Evolutionary conservation across 2,797 vertebrate species (phyloP).

Genomic region (Mormyrus hasselquistii): DNA sequence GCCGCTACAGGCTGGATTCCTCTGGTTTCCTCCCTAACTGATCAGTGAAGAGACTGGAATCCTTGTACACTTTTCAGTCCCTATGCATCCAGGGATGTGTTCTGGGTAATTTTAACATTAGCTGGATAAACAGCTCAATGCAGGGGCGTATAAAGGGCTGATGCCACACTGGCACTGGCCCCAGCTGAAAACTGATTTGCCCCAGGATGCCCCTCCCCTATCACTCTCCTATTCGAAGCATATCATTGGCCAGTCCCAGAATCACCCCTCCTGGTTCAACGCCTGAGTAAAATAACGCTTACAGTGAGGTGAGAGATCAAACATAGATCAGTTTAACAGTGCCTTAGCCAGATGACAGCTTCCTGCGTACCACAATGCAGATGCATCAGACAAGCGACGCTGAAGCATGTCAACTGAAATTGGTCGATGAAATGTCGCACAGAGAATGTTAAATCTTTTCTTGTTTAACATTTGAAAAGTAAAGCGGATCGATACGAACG

Average conservation of each 20-base stretch:
- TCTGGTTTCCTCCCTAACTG: background rate
- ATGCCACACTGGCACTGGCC: background rate
- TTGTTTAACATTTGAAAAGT: slow-evolving; percentile 26
- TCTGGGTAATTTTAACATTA: background rate
- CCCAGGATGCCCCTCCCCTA: background rate
- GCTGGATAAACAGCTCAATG: background rate
- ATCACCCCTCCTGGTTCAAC: background rate
- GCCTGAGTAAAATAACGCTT: background rate
- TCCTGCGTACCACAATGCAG: background rate
- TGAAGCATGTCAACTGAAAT: background rate
- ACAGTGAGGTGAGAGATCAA: background rate
- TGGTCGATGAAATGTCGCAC: background rate
- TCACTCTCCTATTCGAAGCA: background rate
- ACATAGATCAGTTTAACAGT: background rate
- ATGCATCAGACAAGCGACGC: slow-evolving; percentile 4
- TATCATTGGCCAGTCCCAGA: background rate
- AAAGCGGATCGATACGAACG: background rate
- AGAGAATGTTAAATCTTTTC: slow-evolving; percentile 14
- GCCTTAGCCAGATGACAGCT: background rate
- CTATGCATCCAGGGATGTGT: background rate
- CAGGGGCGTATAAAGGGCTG: background rate
- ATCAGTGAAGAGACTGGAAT: background rate
- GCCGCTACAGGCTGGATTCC: background rate
- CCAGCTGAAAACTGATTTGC: background rate
- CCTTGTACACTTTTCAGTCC: background rate